These are phyloP conservation scores for Amniataba percoides DNA, from an alignment of 2,797 vertebrate genomes.

Conservation along the genomic window DNA sequence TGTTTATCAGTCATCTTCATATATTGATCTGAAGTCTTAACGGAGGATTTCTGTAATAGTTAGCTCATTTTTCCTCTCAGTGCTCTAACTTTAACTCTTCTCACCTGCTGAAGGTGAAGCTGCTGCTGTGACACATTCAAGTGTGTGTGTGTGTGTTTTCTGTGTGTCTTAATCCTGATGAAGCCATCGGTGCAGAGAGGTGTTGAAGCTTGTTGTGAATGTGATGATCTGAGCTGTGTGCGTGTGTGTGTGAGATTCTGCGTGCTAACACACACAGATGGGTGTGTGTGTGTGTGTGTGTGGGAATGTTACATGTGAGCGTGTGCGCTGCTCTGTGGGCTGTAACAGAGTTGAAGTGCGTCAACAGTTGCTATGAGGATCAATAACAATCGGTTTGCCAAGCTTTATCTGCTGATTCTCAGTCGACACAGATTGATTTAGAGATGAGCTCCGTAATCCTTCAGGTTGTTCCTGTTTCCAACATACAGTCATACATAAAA, in stretches of 20 bases:
- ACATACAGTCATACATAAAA: not conserved
- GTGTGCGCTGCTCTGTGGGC: constrained; percentile 7
- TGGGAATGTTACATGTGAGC: not conserved
- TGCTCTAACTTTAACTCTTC: constrained; percentile 37
- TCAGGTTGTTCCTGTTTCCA: not conserved
- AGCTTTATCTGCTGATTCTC: not conserved
- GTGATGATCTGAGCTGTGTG: constrained; percentile 37
- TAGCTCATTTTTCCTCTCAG: not conserved
- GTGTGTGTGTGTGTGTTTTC: constrained; percentile 10
- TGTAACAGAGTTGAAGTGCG: constrained; percentile 6
- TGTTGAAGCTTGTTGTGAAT: constrained; percentile 65
- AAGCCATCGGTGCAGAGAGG: constrained; percentile 56
- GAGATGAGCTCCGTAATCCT: not conserved
- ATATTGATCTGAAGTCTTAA: not conserved
- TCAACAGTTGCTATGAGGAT: constrained; percentile 16
- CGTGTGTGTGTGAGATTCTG: constrained; percentile 5
- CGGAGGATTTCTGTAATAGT: not conserved
- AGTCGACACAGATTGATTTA: constrained; percentile 3
- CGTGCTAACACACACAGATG: not conserved
- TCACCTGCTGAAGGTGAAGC: constrained; percentile 46
- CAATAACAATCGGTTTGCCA: constrained; percentile 1
- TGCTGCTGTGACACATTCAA: constrained; percentile 31
- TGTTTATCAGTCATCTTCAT: not conserved
- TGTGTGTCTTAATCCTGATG: constrained; percentile 47
- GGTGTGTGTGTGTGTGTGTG: not conserved